Conservation (phyloP, 2,113 vertebrate species). For the Pelusios castaneus region DNA sequence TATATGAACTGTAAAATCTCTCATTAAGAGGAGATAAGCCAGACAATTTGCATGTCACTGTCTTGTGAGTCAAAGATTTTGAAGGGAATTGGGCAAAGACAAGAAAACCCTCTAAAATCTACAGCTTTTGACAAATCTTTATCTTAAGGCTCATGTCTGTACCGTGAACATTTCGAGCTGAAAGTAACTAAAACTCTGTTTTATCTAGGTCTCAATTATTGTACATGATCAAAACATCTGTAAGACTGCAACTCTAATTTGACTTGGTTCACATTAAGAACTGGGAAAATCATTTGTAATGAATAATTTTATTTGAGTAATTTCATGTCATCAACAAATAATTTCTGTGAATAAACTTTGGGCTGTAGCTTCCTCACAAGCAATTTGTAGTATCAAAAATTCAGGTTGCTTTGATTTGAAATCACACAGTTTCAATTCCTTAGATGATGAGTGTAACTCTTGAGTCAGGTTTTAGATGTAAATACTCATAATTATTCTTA, state of each 20-base stretch:
- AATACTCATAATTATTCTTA: neutral
- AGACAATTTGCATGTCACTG: rapidly evolving
- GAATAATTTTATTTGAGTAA: neutral
- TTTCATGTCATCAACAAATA: neutral
- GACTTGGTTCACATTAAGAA: neutral
- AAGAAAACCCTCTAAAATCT: neutral
- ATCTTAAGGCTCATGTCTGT: neutral
- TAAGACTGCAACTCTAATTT: neutral
- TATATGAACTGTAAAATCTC: rapidly evolving
- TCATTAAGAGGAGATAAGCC: neutral
- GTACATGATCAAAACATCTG: neutral
- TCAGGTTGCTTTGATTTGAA: neutral
- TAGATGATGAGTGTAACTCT: neutral
- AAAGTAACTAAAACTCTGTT: neutral
- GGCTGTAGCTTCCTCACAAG: neutral
- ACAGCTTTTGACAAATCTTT: neutral
- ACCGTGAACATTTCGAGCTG: neutral
- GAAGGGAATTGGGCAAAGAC: neutral
- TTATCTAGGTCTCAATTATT: neutral
- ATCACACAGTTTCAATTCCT: rapidly evolving
- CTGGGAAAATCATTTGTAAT: neutral
- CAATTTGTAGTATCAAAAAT: neutral
- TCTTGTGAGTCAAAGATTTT: neutral
- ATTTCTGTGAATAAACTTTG: neutral
- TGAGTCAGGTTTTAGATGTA: neutral